Evolutionary conservation across 2,797 vertebrate genomes (phyloP), one percentile per base, ranked within the genome.

Genomic region (Lithobates pipiens): DNA sequence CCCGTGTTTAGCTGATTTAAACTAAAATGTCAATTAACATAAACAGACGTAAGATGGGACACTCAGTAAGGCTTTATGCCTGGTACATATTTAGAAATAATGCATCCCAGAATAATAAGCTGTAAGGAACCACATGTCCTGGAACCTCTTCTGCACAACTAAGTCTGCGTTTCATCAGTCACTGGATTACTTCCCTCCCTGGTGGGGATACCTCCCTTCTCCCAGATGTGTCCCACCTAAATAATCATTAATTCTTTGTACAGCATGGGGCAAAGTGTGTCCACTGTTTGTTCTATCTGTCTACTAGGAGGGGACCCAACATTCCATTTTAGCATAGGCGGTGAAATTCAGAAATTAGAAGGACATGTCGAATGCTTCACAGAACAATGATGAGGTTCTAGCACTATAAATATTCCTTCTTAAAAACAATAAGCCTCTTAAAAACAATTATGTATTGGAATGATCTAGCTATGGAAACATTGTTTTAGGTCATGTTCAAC

Each of bases 91-190:
- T 70, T n/a, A 29, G 7, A n/a, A 21, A 57, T 71, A 25, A 80
- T 36, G 11, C 23, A 80, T 15, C 27, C 10, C 21, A 36, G 39
- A 68, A 46, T 27, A 68, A 46, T 27, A 18, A 78, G 54, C 54
- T 5, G 6, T 57, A 54, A 54, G 16, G 10, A 0, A 0, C 61
- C 39, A 23, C 3, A 36, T 2, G 25, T 80, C 42, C 65, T 25
- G 46, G 32, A 57, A 32, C 63, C 15, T 44, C 29, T 79, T 29
- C 11, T 21, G 13, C 39, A 68, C 10, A 25, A 36, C n/a, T n/a
- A 10, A 29, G 42, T 32, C 77, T 70, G 77, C n/a, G 11, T 39
- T 67, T 71, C 32, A 13, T 80, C 68, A 71, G 15, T 32, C 78
- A 71, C 23, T 6, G 70, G 44, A 77, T 71, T 21, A n/a, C 63